Percentiles rank a stretch among this genome's conserved stretches.
These are phyloP conservation scores for Ganaspis sp. DNA, from an alignment of 1,140 invertebrate genomes.

Conservation along the genomic window DNA sequence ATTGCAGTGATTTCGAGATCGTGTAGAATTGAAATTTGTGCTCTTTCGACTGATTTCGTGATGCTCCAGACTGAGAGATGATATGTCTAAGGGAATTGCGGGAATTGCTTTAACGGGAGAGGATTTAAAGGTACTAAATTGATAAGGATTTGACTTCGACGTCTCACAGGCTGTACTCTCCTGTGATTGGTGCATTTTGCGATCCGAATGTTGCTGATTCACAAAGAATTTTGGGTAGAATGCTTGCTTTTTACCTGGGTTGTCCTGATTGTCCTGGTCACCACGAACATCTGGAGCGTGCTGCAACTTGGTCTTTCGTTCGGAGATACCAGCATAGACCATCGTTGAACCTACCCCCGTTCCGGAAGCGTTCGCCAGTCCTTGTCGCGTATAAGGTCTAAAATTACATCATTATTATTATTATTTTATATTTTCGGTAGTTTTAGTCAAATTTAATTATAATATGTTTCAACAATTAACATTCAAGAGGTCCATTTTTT, in stretches of 20 bases:
- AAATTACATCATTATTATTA: slow-evolving; percentile 34
- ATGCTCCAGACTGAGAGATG: slow-evolving; percentile 53
- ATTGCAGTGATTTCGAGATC: slow-evolving; percentile 46
- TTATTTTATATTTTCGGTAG: too few species aligned
- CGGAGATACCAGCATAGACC: slow-evolving; percentile 60
- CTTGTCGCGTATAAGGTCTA: slow-evolving; percentile 70
- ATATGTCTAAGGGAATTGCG: slow-evolving; percentile 52
- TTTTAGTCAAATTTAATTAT: too few species aligned
- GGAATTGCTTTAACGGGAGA: slow-evolving; percentile 42
- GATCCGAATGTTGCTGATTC: slow-evolving; percentile 32
- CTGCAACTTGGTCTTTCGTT: slow-evolving; percentile 60
- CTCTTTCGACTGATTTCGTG: slow-evolving; percentile 45
- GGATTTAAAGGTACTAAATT: slow-evolving; percentile 69
- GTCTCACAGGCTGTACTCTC: slow-evolving; percentile 38
- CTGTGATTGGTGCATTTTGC: slow-evolving; percentile 31
- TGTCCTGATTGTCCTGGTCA: slow-evolving; percentile 72
- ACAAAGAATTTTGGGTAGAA: slow-evolving; percentile 35
- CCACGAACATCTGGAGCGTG: slow-evolving; percentile 61
- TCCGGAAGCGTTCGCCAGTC: slow-evolving; percentile 68
- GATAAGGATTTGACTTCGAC: slow-evolving; percentile 41
- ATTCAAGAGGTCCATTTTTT: too few species aligned
- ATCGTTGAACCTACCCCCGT: slow-evolving; percentile 62
- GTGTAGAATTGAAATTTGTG: slow-evolving; percentile 45
- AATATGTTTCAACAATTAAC: too few species aligned
- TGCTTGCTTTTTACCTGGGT: slow-evolving; percentile 69